Percentiles rank a stretch among this genome's conserved stretches.
phyloP scores from a whole-genome alignment of 2,888 invertebrate genomes.

The Artemia sinica region DNA sequence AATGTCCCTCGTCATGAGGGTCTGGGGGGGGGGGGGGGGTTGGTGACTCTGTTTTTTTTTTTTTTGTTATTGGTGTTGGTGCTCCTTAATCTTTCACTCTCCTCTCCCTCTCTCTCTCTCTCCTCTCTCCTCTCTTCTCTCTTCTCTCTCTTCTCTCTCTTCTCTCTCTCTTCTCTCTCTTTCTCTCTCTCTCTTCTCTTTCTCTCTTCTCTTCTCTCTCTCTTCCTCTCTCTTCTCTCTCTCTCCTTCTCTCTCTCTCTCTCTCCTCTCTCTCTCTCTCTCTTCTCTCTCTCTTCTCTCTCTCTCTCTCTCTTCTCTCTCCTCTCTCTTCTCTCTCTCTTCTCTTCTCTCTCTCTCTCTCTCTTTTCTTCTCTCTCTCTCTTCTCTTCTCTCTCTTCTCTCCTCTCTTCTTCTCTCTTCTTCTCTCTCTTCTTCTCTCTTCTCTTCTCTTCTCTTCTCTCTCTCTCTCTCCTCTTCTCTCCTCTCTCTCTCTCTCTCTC shows the following conservation, averaged over 20 bases:
- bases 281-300: constrained; percentile 12
- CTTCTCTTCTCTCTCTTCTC: not conserved
- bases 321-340: constrained; percentile 9
- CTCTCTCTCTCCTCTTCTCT: constrained; percentile 12
- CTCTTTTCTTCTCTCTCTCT: not conserved
- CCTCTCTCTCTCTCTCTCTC: constrained; percentile 21
- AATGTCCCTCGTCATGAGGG: too few relatives aligned
- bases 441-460: constrained; percentile 19
- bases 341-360: not conserved
- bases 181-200: constrained; percentile 12
- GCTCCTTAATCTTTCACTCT: too few relatives aligned
- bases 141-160: too few relatives aligned
- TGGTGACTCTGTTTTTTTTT: too few relatives aligned
- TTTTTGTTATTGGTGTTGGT: too few relatives aligned
- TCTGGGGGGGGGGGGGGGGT: too few relatives aligned
- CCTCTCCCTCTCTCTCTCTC: not conserved
- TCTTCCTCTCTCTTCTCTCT: not conserved
- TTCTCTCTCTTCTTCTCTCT: not conserved
- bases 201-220: not conserved
- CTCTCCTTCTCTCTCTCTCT: not conserved
- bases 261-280: not conserved
- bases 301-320: constrained; percentile 14
- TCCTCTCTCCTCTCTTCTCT: constrained; percentile 13
- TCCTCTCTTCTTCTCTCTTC: not conserved
- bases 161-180: too few relatives aligned